A percentile compares a stretch with the other conserved stretches of the same genome.
These are phyloP conservation scores for Selene dorsalis DNA, from an alignment of 2,797 vertebrate species.

Conservation along the genomic window DNA sequence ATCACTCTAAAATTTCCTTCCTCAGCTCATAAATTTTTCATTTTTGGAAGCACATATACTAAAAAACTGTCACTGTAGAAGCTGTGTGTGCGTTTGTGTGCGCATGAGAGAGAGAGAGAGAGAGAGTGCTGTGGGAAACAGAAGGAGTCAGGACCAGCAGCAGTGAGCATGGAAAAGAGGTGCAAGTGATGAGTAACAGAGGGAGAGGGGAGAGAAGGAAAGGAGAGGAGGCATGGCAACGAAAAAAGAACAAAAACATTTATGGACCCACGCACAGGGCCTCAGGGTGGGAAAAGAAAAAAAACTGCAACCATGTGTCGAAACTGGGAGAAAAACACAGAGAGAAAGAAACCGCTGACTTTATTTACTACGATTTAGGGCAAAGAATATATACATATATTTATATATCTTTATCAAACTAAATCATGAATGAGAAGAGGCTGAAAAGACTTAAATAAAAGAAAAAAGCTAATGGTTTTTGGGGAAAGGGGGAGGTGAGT, in stretches of 20 bases:
- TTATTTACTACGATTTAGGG: not conserved
- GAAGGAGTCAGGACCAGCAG: constrained; percentile 52
- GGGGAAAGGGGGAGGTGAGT: constrained; percentile 41
- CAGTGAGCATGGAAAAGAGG: constrained; percentile 52
- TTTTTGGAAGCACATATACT: constrained; percentile 22
- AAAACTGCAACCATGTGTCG: constrained; percentile 63
- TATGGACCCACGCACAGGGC: constrained; percentile 69
- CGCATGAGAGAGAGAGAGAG: not conserved
- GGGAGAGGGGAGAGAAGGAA: constrained; percentile 20
- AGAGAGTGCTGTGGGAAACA: constrained; percentile 36
- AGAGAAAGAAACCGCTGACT: constrained; percentile 19
- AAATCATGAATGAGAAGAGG: constrained; percentile 30
- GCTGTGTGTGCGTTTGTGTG: constrained; percentile 14
- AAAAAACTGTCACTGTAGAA: constrained; percentile 15
- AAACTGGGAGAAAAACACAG: constrained; percentile 31
- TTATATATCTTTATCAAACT: constrained; percentile 19
- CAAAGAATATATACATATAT: not conserved
- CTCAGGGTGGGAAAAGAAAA: constrained; percentile 61
- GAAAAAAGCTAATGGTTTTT: constrained; percentile 13
- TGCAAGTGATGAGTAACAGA: constrained; percentile 64
- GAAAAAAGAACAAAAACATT: constrained; percentile 69
- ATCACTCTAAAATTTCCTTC: constrained; percentile 41
- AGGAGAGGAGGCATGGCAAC: constrained; percentile 44
- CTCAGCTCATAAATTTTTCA: constrained; percentile 65
- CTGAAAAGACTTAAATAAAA: constrained; percentile 12